These are phyloP conservation scores for Muscidifurax raptorellus DNA, from an alignment of 1,140 invertebrate species.

Conservation along the genomic window DNA sequence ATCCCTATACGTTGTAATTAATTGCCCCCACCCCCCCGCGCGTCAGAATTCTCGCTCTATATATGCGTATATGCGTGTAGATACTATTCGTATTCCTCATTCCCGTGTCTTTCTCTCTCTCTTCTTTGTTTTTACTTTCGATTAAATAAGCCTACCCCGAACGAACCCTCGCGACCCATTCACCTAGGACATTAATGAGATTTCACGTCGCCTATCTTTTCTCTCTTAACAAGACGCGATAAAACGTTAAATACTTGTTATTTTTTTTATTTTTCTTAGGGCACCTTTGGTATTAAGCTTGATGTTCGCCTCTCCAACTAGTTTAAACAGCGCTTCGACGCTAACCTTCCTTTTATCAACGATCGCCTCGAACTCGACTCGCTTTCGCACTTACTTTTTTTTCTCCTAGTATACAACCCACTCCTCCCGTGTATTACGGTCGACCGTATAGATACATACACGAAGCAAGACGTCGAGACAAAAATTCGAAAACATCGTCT, in stretches of 20 bases:
- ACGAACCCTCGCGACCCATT: constrained; percentile 21
- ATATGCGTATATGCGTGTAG: background rate
- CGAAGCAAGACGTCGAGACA: background rate
- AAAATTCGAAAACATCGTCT: background rate
- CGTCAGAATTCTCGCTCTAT: background rate
- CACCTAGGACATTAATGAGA: constrained; percentile 64
- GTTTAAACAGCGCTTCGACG: constrained; percentile 44
- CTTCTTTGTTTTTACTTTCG: constrained; percentile 39
- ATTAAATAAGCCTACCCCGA: constrained; percentile 26
- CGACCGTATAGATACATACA: too few species aligned
- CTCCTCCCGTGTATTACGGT: background rate
- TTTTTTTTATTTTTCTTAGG: constrained; percentile 71
- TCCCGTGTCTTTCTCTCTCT: constrained; percentile 21
- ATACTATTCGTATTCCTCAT: background rate
- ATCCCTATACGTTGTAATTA: background rate
- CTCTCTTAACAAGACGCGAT: constrained; percentile 69
- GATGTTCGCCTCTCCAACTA: constrained; percentile 68
- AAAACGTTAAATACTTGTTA: constrained; percentile 73
- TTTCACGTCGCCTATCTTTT: constrained; percentile 39
- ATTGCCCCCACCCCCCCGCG: background rate
- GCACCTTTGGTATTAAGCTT: constrained; percentile 77
- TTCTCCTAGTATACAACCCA: constrained; percentile 10
- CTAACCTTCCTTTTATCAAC: constrained; percentile 43
- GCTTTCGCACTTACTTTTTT: background rate
- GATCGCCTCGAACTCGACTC: constrained; percentile 36